These are phyloP conservation scores for Ardeotis arabs DNA, from an alignment of 2,113 vertebrate species.

Conservation along the genomic window DNA sequence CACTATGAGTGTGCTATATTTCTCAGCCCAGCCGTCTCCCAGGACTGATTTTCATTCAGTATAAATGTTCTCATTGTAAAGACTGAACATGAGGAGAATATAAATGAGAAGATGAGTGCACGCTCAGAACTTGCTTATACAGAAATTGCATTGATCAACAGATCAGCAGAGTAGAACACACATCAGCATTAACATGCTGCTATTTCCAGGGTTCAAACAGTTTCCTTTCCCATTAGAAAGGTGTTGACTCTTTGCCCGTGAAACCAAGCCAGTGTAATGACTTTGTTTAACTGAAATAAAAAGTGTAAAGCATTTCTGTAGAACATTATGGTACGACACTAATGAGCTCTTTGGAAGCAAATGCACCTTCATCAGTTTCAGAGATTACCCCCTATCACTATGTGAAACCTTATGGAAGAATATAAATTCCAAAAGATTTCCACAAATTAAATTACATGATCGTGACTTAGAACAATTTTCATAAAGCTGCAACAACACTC, in stretches of 20 bases:
- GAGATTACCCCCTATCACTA: neutral
- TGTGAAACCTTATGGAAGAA: neutral
- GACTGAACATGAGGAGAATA: slow-evolving; percentile 52
- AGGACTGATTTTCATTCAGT: slow-evolving; percentile 51
- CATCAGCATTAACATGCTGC: neutral
- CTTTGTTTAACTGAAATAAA: neutral
- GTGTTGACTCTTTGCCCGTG: neutral
- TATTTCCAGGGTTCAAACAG: neutral
- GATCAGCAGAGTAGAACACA: neutral
- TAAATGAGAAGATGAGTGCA: slow-evolving; percentile 48
- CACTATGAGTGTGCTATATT: neutral
- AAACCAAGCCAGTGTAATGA: neutral
- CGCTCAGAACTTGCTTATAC: neutral
- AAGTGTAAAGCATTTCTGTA: neutral
- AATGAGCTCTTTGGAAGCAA: neutral
- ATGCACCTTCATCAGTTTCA: neutral
- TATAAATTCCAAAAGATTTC: neutral
- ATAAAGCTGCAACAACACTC: neutral
- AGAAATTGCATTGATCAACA: slow-evolving; percentile 42
- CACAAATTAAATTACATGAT: neutral
- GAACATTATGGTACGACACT: neutral
- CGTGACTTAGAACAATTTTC: neutral
- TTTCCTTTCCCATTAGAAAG: neutral
- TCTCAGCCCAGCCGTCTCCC: slow-evolving; percentile 9
- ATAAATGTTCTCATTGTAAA: slow-evolving; percentile 57